phyloP scores from a whole-genome alignment of 2,888 invertebrate species.

The Exocentrus adspersus region DNA sequence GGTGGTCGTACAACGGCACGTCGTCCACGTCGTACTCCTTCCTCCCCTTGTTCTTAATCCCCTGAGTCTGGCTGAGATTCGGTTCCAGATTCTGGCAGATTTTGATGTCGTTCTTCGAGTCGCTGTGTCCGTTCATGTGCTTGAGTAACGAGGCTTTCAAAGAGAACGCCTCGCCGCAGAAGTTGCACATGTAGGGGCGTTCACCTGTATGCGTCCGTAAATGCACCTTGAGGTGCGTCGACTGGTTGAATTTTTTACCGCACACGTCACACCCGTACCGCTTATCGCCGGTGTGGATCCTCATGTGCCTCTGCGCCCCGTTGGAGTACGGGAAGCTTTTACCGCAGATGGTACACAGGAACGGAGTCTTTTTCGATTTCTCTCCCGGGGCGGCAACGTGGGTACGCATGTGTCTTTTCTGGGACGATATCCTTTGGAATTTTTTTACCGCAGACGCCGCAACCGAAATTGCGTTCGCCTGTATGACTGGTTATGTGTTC shows the following conservation, averaged over 20 bases:
- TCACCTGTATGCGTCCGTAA: constrained; percentile 66
- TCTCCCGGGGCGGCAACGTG: constrained; percentile 54
- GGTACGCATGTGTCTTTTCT: constrained; percentile 52
- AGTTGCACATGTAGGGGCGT: constrained; percentile 65
- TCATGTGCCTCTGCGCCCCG: constrained; percentile 59
- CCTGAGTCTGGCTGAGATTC: constrained; percentile 14
- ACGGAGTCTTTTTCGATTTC: constrained; percentile 56
- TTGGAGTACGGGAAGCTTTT: constrained; percentile 59
- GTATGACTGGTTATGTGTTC: constrained; percentile 56
- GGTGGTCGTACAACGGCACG: background rate
- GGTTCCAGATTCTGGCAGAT: constrained; percentile 22
- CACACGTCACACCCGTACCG: constrained; percentile 60
- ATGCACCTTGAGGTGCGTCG: constrained; percentile 64
- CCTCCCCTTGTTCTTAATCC: background rate
- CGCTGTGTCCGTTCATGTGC: constrained; percentile 48
- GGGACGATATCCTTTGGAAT: constrained; percentile 53
- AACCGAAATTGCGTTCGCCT: constrained; percentile 54
- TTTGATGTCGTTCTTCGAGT: constrained; percentile 19
- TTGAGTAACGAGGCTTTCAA: constrained; percentile 54
- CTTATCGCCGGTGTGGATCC: constrained; percentile 59
- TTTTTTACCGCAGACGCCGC: constrained; percentile 55
- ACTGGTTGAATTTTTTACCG: constrained; percentile 59
- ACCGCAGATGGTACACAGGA: constrained; percentile 58
- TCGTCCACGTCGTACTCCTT: background rate
- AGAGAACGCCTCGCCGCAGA: constrained; percentile 61